Evolutionary conservation across 2,113 vertebrate genomes (phyloP).

Genomic region (Dasyurus viverrinus): DNA sequence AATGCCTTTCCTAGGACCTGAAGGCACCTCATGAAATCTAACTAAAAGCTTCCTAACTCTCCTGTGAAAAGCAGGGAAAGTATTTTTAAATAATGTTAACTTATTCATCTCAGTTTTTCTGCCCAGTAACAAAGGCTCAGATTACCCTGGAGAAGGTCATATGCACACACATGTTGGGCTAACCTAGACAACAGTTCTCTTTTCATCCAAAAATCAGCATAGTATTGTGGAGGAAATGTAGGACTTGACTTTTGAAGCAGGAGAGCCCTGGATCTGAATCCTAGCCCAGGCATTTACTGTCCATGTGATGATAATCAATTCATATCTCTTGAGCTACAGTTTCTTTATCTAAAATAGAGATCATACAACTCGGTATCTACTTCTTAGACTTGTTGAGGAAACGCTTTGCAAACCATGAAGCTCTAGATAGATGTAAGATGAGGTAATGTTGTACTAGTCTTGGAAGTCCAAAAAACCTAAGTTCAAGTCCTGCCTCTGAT

Average conservation of each 20-base stretch:
- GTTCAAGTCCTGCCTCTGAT: neutral
- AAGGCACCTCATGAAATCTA: constrained; percentile 67
- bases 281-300: neutral
- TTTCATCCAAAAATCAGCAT: neutral
- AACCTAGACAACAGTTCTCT: neutral
- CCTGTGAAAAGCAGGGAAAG: neutral
- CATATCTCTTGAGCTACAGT: neutral
- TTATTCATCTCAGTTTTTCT: constrained; percentile 6
- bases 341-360: neutral
- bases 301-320: neutral
- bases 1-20: constrained; percentile 60
- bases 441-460: neutral
- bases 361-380: neutral
- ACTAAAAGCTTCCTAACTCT: constrained; percentile 62
- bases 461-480: neutral
- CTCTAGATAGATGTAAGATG: neutral
- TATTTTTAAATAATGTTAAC: constrained; percentile 58
- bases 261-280: neutral
- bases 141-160: neutral
- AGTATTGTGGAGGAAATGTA: neutral
- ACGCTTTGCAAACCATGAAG: neutral
- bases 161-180: neutral
- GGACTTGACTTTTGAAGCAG: neutral
- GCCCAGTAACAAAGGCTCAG: constrained; percentile 29
- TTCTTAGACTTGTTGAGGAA: neutral